Evolutionary conservation across 2,888 invertebrate genomes (phyloP).

Genomic region (Danaus chrysippus): DNA sequence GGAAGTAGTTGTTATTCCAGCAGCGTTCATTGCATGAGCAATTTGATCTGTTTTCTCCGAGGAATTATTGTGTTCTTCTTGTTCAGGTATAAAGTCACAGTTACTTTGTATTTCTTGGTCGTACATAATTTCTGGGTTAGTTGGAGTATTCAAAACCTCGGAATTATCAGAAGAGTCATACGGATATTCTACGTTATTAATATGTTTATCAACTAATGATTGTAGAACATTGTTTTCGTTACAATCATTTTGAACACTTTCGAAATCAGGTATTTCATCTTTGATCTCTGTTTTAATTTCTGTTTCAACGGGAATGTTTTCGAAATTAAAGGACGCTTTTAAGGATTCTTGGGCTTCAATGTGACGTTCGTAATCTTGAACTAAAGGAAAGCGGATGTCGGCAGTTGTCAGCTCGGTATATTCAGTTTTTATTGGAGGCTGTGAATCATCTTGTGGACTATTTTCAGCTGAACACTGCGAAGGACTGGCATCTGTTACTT

Average conservation of each 20-base stretch:
- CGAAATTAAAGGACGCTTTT: conserved; percentile 40
- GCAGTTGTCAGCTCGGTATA: conserved; percentile 73
- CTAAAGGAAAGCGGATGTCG: conserved; percentile 57
- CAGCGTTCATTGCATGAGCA: conserved; percentile 70
- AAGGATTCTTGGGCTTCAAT: conserved; percentile 42
- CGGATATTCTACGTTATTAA: conserved; percentile 41
- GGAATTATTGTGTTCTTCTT: conserved; percentile 43
- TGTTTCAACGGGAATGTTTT: conserved; percentile 49
- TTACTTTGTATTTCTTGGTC: conserved; percentile 31
- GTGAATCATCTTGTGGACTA: conserved; percentile 56
- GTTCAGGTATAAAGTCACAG: conserved; percentile 27
- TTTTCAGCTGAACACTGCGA: conserved; percentile 66
- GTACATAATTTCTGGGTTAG: conserved; percentile 30
- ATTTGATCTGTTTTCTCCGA: conserved; percentile 65
- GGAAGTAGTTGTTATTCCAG: conserved; percentile 58
- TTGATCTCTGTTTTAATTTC: conserved; percentile 51
- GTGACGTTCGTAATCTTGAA: conserved; percentile 56
- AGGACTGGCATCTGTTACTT: conserved; percentile 67
- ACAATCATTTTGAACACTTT: conserved; percentile 43
- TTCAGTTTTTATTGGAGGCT: conserved; percentile 61
- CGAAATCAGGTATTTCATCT: conserved; percentile 51
- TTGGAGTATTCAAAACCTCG: conserved; percentile 27
- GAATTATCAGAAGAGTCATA: conserved; percentile 37
- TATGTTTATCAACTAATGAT: conserved; percentile 34
- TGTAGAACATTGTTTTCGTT: conserved; percentile 41